phyloP scores from a whole-genome alignment of 2,888 invertebrate genomes.

The Thysanoteuthis rhombus region DNA sequence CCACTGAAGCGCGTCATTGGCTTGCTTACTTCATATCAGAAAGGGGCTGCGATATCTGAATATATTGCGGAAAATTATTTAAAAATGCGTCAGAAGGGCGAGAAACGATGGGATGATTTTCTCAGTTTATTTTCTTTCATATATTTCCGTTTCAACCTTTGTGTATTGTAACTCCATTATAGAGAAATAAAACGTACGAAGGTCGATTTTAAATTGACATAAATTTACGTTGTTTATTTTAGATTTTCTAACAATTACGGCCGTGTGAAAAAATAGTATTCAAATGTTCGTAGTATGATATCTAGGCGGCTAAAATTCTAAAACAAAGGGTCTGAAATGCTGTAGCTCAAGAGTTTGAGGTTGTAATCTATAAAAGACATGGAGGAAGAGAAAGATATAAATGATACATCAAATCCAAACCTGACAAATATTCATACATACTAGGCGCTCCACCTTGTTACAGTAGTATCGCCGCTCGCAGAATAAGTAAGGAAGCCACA shows the following conservation, averaged over 20 bases:
- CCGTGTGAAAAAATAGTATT: neutral
- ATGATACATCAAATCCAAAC: neutral
- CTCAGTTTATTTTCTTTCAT: neutral
- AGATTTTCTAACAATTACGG: neutral
- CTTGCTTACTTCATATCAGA: neutral
- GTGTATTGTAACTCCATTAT: neutral
- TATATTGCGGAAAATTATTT: conserved; percentile 1
- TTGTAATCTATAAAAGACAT: neutral
- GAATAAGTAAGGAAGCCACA: too few relatives aligned
- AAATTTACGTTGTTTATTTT: neutral
- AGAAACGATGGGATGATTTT: neutral
- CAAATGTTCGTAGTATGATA: neutral
- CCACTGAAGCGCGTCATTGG: conserved; percentile 12
- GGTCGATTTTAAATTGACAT: neutral
- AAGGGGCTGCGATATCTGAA: neutral
- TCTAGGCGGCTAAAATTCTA: neutral
- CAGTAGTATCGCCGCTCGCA: too few relatives aligned
- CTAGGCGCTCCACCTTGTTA: too few relatives aligned
- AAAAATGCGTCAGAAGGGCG: neutral
- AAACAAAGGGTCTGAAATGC: neutral
- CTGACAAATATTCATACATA: neutral
- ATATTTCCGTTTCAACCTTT: neutral
- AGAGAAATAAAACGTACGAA: neutral
- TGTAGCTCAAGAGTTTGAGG: neutral
- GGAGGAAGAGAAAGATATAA: neutral